A percentile compares a stretch with the other conserved stretches of the same genome.
Conservation (phyloP, 1,140 invertebrate species). For the Scylla paramamosain region DNA sequence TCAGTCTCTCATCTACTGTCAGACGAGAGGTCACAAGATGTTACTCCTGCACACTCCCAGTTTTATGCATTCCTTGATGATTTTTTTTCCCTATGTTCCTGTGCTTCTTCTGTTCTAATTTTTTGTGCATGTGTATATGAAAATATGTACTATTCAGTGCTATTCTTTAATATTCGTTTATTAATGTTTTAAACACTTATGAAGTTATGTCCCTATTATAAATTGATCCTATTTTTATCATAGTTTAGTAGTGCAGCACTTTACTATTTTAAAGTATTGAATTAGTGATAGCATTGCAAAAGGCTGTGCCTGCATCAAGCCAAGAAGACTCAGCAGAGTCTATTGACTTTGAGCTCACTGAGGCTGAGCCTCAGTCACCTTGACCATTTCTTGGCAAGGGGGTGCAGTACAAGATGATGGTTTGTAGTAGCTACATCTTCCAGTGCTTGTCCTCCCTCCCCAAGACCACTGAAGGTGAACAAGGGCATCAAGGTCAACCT, state of each 20-base stretch:
- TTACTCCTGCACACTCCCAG: too few species aligned
- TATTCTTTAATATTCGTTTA: not conserved
- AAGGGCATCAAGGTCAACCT: not conserved
- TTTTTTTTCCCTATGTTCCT: too few species aligned
- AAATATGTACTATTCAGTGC: not conserved
- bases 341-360: not conserved
- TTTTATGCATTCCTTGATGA: too few species aligned
- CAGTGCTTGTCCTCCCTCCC: conserved; percentile 52
- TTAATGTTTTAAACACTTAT: not conserved
- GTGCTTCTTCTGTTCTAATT: not conserved
- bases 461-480: conserved; percentile 41
- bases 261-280: not conserved
- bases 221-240: not conserved
- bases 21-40: too few species aligned
- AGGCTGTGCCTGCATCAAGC: not conserved
- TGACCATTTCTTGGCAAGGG: not conserved
- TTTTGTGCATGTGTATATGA: not conserved
- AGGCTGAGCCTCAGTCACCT: not conserved
- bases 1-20: too few species aligned
- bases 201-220: not conserved
- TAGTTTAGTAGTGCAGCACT: too few species aligned
- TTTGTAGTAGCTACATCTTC: not conserved
- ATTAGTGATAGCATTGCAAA: not conserved
- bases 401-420: not conserved
- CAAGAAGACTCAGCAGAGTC: not conserved